Percentiles rank a stretch among this genome's conserved stretches.
These are phyloP conservation scores for Pristionchus entomophagus DNA, from an alignment of 2,888 invertebrate species.

Conservation along the genomic window DNA sequence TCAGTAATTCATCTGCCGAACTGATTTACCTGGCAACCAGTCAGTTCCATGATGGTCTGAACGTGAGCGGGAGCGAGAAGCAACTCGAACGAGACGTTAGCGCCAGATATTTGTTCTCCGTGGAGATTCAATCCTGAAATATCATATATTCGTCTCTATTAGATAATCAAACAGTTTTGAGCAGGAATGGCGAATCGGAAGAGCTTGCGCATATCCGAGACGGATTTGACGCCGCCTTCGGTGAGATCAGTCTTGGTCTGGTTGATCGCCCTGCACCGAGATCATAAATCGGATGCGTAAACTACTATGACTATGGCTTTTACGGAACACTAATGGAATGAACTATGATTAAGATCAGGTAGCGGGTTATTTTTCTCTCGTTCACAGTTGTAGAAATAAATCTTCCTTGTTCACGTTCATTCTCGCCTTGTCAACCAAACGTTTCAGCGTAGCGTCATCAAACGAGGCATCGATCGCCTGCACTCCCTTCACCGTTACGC, in stretches of 20 bases:
- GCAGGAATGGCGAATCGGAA: constrained; percentile 78
- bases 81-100: constrained; percentile 86
- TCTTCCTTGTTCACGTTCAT: constrained; percentile 63
- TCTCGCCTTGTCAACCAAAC: constrained; percentile 67
- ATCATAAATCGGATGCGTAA: too few relatives aligned
- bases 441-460: constrained; percentile 54
- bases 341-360: too few relatives aligned
- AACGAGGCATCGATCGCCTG: constrained; percentile 50
- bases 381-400: too few relatives aligned
- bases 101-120: constrained; percentile 61
- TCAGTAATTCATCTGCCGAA: too few relatives aligned
- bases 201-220: constrained; percentile 53
- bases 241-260: neutral
- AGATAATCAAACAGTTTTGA: too few relatives aligned
- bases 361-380: neutral
- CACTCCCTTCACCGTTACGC: constrained; percentile 75
- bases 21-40: constrained; percentile 80
- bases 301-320: too few relatives aligned
- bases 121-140: constrained; percentile 62
- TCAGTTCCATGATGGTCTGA: constrained; percentile 89
- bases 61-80: constrained; percentile 88
- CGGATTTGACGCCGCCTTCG: neutral
- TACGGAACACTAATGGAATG: too few relatives aligned
- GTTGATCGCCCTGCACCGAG: constrained; percentile 26
- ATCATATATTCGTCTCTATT: too few relatives aligned